Base-by-base conservation (phyloP, 2,797 vertebrate genomes). In the Spondyliosoma cantharus region DNA sequence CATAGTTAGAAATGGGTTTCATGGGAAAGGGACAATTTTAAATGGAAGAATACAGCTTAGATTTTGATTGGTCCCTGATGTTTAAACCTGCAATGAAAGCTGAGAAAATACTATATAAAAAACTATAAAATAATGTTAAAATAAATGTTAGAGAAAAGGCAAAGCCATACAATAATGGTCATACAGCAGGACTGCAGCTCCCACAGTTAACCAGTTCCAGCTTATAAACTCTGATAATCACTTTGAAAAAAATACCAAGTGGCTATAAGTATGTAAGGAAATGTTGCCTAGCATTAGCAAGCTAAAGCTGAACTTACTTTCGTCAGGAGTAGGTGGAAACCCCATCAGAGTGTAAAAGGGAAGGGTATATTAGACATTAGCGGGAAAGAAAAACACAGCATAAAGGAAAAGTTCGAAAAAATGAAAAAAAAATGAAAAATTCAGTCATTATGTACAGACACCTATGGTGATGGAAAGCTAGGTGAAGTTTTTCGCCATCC, bases 1-100 rank as follows among this genome's bases (percentile, higher is more conserved):
- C 53, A 17, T 45, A 76, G 71, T 78, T 78, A 61, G 68, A 76
- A 77, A 73, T 46, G 37, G 42, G 16, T 74, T 82, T 85, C 57
- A 77, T 58, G 62, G 57, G 76, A 61, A 76, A 48, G n/a, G 7
- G 43, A 69, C 57, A 19, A 62, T 27, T 59, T 74, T 5, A 76
- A 43, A 53, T 64, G 27, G 52, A 57, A 68, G 57, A 71, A 71
- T 60, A 42, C 6, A 11, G n/a, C 25, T 69, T 66, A 29, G 50
- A 8, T 32, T 86, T 74, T 65, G 37, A 52, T 25, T 78, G 69
- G 46, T 32, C 17, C 46, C 58, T 75, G 24, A 64, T 24, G 45
- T 60, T 67, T 19, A 24, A 70, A 74, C 4, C 58, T 63, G 29
- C 9, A 54, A n/a, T 45, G 32, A 15, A 62, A 58, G 45, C 27